These are phyloP conservation scores for Drosophila prosaltans DNA, from an alignment of 1,140 invertebrate species.

Conservation along the genomic window DNA sequence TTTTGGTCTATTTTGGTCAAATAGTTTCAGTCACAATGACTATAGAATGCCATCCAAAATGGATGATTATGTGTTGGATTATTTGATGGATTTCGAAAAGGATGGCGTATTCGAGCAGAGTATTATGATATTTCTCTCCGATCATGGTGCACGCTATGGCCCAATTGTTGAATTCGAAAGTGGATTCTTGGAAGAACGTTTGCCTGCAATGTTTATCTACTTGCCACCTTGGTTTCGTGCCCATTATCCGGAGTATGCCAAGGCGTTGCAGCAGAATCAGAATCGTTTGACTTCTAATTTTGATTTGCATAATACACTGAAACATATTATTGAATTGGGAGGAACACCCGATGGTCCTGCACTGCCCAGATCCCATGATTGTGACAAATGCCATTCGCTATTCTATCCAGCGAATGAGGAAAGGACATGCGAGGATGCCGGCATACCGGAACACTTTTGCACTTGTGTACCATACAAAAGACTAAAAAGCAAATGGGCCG, in stretches of 20 bases:
- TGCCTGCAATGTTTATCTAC: constrained; percentile 92
- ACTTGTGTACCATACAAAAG: constrained; percentile 86
- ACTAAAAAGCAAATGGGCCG: constrained; percentile 59
- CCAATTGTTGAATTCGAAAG: constrained; percentile 85
- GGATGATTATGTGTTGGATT: constrained; percentile 85
- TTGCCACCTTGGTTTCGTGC: constrained; percentile 90
- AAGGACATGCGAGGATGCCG: constrained; percentile 88
- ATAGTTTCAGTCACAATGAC: constrained; percentile 90
- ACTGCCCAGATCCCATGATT: constrained; percentile 68
- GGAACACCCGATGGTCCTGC: neutral
- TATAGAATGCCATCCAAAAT: constrained; percentile 85
- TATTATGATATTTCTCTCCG: constrained; percentile 92
- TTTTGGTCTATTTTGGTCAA: constrained; percentile 92
- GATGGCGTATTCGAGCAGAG: constrained; percentile 86
- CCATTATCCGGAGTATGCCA: constrained; percentile 86
- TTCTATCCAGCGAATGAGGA: constrained; percentile 86
- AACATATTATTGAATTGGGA: constrained; percentile 82
- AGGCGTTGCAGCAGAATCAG: constrained; percentile 88
- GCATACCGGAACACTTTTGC: constrained; percentile 90
- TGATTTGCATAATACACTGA: constrained; percentile 90
- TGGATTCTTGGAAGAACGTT: constrained; percentile 93
- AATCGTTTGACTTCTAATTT: constrained; percentile 91
- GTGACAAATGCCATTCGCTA: constrained; percentile 87
- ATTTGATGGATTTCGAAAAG: constrained; percentile 85
- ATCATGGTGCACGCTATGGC: constrained; percentile 96